Evolutionary conservation across 2,797 vertebrate species (phyloP).

Genomic region (Alauda arvensis): DNA sequence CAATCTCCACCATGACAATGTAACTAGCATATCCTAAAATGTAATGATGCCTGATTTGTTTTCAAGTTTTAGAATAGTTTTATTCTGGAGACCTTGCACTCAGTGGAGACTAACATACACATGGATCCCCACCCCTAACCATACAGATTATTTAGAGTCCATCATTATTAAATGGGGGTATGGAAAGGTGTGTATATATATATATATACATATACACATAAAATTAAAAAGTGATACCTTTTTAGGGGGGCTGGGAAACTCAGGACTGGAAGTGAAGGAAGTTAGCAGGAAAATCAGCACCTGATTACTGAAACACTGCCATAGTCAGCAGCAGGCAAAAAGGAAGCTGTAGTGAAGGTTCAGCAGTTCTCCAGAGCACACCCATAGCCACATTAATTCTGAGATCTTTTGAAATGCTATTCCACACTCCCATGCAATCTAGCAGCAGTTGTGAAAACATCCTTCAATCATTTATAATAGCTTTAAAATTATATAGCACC

Average conservation of each 20-base stretch:
- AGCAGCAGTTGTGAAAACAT: conserved; percentile 50
- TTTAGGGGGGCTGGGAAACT: neutral
- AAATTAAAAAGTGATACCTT: neutral
- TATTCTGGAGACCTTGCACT: neutral
- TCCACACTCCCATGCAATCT: conserved; percentile 21
- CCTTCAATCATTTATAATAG: conserved; percentile 53
- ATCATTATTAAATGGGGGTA: neutral
- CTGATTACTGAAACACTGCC: neutral
- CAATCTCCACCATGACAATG: neutral
- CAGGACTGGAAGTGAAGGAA: neutral
- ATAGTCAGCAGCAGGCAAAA: conserved; percentile 27
- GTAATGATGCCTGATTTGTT: neutral
- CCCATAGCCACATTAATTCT: conserved; percentile 32
- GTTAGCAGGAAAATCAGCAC: conserved; percentile 3
- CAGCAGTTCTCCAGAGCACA: conserved; percentile 32
- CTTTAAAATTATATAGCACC: conserved; percentile 45
- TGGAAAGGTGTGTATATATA: neutral
- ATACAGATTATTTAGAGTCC: neutral
- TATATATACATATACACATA: fast-evolving
- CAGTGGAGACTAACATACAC: neutral
- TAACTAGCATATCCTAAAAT: neutral
- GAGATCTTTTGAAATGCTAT: conserved; percentile 47
- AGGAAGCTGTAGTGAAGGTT: conserved; percentile 33
- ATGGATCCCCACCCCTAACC: neutral
- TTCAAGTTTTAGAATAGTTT: neutral